Base-by-base conservation (phyloP, 2,888 invertebrate genomes). In the Blera fallax region DNA sequence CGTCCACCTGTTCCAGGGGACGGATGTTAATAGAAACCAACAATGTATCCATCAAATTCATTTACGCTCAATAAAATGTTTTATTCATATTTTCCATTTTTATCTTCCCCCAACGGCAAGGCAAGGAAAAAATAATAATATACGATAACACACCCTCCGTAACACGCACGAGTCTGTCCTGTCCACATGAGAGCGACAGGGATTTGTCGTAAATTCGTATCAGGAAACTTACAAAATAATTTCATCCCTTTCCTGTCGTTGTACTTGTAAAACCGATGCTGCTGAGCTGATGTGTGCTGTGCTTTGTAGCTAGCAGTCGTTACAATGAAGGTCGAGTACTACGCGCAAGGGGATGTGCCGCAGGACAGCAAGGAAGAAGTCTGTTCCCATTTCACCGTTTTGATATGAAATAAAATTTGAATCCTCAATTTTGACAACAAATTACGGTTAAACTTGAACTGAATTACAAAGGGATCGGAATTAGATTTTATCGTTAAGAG, bases 401-500 rank as follows among this genome's bases (percentile, higher is more conserved):
- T 70, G 45, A 67, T 79, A 45, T 50, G 58, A 79, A 80, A 77
- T 72, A 85, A 73, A 83, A 79, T 85, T 87, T 88, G 79, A 87
- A 81, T 87, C 88, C 72, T 69, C 87, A 87, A 87, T 82, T 87
- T 87, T 80, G 79, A 84, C 82, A 87, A 87, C 88, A 87, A 88
- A 88, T 88, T 88, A 87, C 87, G 88, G 88, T 87, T 87, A 87
- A 88, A 88, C 88, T 87, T 88, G 85, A 87, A 88, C 87, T 74
- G 84, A 87, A 87, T 87, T 87, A 89, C 89, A 90, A 90, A 89
- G 90, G 90, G 89, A 90, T 89, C 88, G 87, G 87, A 91, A 91
- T 91, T 90, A 89, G 89, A 91, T 91, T 91, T 90, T 87, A 89
- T 89, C 89, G 89, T 87, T 90, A 90, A 88, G 90, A 90, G 88